Evolutionary conservation across 2,888 invertebrate genomes (phyloP).

Genomic region (Agrotis exclamationis): DNA sequence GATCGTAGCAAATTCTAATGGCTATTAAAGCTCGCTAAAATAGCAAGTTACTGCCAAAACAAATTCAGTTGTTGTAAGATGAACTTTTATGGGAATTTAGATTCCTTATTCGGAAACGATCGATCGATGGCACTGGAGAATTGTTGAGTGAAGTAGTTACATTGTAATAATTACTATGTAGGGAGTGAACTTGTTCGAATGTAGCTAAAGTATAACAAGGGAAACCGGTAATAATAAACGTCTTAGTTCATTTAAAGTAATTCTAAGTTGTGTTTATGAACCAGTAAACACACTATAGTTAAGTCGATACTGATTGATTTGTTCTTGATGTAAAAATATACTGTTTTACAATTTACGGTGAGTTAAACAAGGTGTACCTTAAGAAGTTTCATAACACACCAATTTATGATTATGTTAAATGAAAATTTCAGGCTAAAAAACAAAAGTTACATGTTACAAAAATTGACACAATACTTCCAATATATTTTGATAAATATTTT

Average conservation of each 20-base stretch:
- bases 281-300: conserved; percentile 9
- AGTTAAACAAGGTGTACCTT: no score
- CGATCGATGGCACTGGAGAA: conserved; percentile 41
- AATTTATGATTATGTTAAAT: background rate
- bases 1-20: conserved; percentile 88
- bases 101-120: conserved; percentile 61
- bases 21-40: conserved; percentile 82
- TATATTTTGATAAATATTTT: conserved; percentile 26
- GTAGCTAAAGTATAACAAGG: conserved; percentile 41
- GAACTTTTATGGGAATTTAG: conserved; percentile 71
- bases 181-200: conserved; percentile 23
- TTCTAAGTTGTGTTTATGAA: conserved; percentile 18
- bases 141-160: conserved; percentile 34
- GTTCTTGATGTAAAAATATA: background rate
- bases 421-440: background rate
- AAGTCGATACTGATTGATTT: conserved; percentile 29
- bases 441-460: background rate
- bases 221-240: conserved; percentile 46
- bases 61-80: conserved; percentile 79
- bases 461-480: background rate
- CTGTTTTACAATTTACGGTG: background rate
- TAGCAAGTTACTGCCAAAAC: conserved; percentile 81
- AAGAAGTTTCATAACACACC: no score
- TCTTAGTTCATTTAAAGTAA: conserved; percentile 28
- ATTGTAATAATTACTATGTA: conserved; percentile 43